Evolutionary conservation across 37 sponge, comb jelly and placozoan genomes (phyloP).

Genomic region (Spongia lamella): DNA sequence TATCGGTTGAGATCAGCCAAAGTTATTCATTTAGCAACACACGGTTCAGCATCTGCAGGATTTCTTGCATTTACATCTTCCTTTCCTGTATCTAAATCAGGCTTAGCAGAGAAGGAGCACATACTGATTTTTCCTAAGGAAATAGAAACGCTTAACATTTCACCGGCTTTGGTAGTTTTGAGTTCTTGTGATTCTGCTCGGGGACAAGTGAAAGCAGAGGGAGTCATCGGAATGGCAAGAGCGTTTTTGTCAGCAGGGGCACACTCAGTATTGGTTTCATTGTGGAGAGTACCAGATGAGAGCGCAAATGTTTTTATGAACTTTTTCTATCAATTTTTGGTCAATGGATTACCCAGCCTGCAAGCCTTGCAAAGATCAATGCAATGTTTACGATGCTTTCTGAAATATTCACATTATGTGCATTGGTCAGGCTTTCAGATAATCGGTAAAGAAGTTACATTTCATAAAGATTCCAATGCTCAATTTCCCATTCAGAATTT

Average conservation of each 20-base stretch:
- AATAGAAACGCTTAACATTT: conserved; percentile 57
- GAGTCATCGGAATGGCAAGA: conserved; percentile 76
- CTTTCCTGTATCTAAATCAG: background rate
- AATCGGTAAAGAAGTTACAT: conserved; percentile 61
- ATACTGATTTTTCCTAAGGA: conserved; percentile 67
- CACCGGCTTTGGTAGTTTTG: conserved; percentile 75
- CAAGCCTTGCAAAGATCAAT: conserved; percentile 74
- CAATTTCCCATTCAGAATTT: no score
- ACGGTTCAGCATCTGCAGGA: conserved; percentile 57
- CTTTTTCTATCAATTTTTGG: conserved; percentile 79
- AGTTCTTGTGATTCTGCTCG: conserved; percentile 71
- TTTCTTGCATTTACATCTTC: conserved; percentile 60
- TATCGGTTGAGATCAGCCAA: conserved; percentile 44
- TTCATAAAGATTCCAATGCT: background rate
- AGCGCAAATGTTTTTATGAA: conserved; percentile 75
- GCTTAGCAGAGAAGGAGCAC: conserved; percentile 17
- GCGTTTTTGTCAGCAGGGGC: conserved; percentile 86
- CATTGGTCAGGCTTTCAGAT: conserved; percentile 87
- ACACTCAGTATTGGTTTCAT: conserved; percentile 69
- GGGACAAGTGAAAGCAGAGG: conserved; percentile 71
- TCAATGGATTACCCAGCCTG: conserved; percentile 52
- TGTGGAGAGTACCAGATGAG: conserved; percentile 83
- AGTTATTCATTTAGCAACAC: conserved; percentile 75
- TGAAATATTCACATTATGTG: conserved; percentile 54
- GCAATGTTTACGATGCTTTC: conserved; percentile 65